phyloP scores from a whole-genome alignment of 2,888 invertebrate genomes.

The Barypeithes pellucidus region DNA sequence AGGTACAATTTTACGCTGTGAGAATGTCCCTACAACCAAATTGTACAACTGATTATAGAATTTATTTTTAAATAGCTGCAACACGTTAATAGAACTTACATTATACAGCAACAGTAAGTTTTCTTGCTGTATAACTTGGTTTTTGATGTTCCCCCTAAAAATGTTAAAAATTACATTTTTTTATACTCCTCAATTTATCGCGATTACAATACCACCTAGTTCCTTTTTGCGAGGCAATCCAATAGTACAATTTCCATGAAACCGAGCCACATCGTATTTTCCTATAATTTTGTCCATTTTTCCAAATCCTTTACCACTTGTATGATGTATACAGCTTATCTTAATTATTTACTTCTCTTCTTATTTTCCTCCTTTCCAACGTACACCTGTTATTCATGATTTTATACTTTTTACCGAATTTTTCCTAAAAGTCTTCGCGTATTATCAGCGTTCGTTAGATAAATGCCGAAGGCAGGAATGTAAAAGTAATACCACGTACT shows the following conservation, averaged over 20 bases:
- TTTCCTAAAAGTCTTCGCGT: conserved; percentile 36
- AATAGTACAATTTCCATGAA: conserved; percentile 1
- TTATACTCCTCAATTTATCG: too few species aligned
- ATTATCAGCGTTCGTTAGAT: conserved; percentile 42
- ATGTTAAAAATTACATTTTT: too few species aligned
- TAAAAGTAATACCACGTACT: conserved; percentile 43
- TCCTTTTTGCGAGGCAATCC: too few species aligned
- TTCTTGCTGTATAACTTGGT: too few species aligned
- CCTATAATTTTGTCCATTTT: conserved; percentile 13
- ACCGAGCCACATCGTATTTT: not conserved
- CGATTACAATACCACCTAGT: too few species aligned
- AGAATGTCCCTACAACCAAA: too few species aligned
- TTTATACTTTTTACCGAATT: conserved; percentile 25
- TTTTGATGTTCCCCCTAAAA: too few species aligned
- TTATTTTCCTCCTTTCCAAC: conserved; percentile 8
- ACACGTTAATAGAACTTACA: too few species aligned
- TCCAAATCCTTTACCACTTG: conserved; percentile 9
- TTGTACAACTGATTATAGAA: too few species aligned
- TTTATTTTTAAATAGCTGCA: too few species aligned
- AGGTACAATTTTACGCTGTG: too few species aligned
- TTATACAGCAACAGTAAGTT: too few species aligned
- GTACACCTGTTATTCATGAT: conserved; percentile 36
- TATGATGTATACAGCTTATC: conserved; percentile 2
- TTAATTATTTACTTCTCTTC: not conserved
- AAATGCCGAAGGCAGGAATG: conserved; percentile 39